Percentiles rank a stretch among this genome's conserved stretches.
phyloP scores from a whole-genome alignment of 2,113 vertebrate genomes.

The Propithecus coquereli region DNA sequence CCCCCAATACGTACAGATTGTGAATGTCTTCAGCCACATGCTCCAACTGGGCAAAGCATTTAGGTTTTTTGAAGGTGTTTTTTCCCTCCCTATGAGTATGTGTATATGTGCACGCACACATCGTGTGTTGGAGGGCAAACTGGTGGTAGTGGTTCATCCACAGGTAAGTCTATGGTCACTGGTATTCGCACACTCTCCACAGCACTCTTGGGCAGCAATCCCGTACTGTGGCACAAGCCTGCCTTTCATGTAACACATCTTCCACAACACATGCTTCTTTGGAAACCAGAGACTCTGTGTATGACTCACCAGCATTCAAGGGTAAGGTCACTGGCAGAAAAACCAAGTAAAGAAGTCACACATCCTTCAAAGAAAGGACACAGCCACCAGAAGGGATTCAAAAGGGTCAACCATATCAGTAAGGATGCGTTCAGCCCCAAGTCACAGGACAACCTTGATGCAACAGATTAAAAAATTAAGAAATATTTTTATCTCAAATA shows the following conservation, averaged over 20 bases:
- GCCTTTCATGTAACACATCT: slow-evolving; percentile 53
- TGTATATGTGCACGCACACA: neutral
- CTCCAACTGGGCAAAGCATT: neutral
- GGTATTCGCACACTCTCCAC: neutral
- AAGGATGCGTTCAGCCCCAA: neutral
- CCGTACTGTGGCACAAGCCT: slow-evolving; percentile 27
- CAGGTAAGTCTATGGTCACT: neutral
- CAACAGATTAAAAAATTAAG: neutral
- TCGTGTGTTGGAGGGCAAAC: neutral
- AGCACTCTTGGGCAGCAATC: neutral
- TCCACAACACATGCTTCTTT: slow-evolving; percentile 48
- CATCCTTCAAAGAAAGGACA: neutral
- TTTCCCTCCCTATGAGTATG: neutral
- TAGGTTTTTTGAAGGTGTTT: neutral
- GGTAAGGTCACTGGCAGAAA: slow-evolving; percentile 22
- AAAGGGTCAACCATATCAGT: neutral
- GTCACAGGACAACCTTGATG: neutral
- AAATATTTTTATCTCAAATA: neutral
- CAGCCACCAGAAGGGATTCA: neutral
- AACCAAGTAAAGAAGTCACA: neutral
- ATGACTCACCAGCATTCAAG: slow-evolving; percentile 46
- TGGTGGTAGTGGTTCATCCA: neutral
- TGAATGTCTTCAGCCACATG: neutral
- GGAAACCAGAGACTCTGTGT: neutral
- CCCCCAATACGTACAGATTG: neutral